Conservation (phyloP, 2,797 vertebrate species). For the Chloroceryle inda region DNA sequence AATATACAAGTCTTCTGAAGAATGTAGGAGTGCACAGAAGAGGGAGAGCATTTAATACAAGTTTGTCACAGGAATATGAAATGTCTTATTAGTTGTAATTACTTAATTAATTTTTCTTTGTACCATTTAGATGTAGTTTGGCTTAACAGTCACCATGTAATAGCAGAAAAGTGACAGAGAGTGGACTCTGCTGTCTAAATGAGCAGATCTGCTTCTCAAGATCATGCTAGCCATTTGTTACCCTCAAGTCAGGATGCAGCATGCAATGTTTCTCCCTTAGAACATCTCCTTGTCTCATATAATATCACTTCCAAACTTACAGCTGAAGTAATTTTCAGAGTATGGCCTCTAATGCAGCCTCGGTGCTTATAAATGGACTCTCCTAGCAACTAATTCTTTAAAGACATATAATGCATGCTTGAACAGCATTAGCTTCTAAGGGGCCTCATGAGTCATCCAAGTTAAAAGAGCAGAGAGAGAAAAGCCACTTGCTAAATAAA, state of each 20-base stretch:
- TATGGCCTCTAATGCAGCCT: neutral
- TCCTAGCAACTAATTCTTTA: neutral
- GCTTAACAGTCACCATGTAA: neutral
- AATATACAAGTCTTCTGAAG: neutral
- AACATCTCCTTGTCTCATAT: neutral
- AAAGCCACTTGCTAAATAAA: neutral
- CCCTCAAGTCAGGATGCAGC: neutral
- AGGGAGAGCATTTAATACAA: neutral
- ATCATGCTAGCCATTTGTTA: neutral
- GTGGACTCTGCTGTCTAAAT: neutral
- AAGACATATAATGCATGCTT: neutral
- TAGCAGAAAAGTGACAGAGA: neutral
- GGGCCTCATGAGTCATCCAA: neutral
- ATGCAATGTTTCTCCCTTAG: neutral
- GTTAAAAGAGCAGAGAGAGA: constrained; percentile 6
- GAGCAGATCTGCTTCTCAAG: neutral
- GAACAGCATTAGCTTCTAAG: neutral
- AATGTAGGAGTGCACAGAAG: neutral
- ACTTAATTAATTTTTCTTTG: neutral
- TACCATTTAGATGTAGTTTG: neutral
- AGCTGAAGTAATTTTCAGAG: neutral
- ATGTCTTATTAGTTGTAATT: neutral
- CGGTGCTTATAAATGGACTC: constrained; percentile 7
- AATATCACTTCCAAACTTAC: neutral
- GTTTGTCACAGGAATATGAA: neutral